Conservation (phyloP, 2,888 invertebrate genomes). For the Eucriotettix oculatus region DNA sequence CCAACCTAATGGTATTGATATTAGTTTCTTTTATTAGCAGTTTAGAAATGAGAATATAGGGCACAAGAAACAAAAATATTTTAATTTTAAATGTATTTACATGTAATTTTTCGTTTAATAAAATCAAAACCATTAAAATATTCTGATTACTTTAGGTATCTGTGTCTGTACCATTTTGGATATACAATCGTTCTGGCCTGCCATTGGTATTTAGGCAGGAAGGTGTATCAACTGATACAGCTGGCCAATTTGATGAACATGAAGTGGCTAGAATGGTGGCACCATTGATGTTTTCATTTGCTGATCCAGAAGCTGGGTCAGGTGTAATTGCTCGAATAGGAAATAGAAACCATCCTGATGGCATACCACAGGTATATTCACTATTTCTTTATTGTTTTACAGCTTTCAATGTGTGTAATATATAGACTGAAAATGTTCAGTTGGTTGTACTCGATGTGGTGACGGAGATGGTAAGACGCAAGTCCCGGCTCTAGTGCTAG, state of each 20-base stretch:
- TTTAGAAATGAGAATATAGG: too few species aligned
- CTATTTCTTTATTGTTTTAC: slow-evolving; percentile 1
- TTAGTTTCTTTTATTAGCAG: too few species aligned
- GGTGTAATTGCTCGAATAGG: slow-evolving; percentile 61
- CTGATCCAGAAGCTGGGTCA: slow-evolving; percentile 72
- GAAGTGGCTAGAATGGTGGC: slow-evolving; percentile 84
- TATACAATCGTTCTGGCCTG: slow-evolving; percentile 88
- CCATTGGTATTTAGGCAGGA: slow-evolving; percentile 92
- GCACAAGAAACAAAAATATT: too few species aligned
- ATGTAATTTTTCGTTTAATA: too few species aligned
- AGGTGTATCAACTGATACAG: slow-evolving; percentile 54
- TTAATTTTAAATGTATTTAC: too few species aligned
- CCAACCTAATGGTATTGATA: too few species aligned
- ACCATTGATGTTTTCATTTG: slow-evolving; percentile 85
- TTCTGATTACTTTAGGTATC: slow-evolving; percentile 34
- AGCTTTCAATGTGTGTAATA: not conserved
- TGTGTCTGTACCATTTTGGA: slow-evolving; percentile 80
- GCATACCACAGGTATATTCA: slow-evolving; percentile 31
- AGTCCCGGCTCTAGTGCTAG: not conserved
- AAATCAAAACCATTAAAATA: not conserved
- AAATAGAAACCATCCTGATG: slow-evolving; percentile 36
- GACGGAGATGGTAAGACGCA: too few species aligned
- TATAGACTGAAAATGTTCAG: too few species aligned
- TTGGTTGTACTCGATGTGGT: too few species aligned
- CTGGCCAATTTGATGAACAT: slow-evolving; percentile 88